Conservation (phyloP, 92 coral and sea anemone genomes). For the Zoanthus gigantus region DNA sequence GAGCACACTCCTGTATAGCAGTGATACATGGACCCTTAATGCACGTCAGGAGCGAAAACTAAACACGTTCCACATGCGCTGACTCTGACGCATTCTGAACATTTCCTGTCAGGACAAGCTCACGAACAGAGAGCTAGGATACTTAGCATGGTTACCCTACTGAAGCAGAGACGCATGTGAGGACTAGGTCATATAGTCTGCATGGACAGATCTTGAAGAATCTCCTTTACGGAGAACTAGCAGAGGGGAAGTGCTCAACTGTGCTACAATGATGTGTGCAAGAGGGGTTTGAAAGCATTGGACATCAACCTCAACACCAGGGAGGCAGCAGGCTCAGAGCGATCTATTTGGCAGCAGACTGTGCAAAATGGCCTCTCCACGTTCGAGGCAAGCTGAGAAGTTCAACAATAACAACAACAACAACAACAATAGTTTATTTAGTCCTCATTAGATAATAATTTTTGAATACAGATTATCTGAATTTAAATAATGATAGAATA, state of each 20-base stretch:
- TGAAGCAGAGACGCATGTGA: background rate
- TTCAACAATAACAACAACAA: too few relatives aligned
- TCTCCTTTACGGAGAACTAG: constrained; percentile 34
- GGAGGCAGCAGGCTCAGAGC: background rate
- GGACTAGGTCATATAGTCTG: constrained; percentile 23
- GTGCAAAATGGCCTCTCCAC: too few relatives aligned
- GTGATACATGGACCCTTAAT: background rate
- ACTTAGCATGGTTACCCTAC: too few relatives aligned
- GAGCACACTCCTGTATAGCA: background rate
- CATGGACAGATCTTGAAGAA: constrained; percentile 35
- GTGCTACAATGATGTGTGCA: background rate
- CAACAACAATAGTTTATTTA: too few relatives aligned
- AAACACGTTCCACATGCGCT: background rate
- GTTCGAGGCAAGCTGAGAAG: too few relatives aligned
- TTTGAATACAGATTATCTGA: too few relatives aligned
- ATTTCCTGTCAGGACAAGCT: too few relatives aligned
- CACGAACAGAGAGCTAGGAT: too few relatives aligned
- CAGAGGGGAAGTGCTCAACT: background rate
- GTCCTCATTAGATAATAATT: too few relatives aligned
- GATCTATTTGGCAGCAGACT: background rate
- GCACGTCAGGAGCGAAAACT: too few relatives aligned
- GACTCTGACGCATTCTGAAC: too few relatives aligned
- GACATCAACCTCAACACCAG: background rate
- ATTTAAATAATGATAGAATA: too few relatives aligned
- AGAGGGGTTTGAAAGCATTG: constrained; percentile 20